A percentile compares a stretch with the other conserved stretches of the same genome.
phyloP scores from a whole-genome alignment of 1,140 invertebrate species.

The Ips nitidus region DNA sequence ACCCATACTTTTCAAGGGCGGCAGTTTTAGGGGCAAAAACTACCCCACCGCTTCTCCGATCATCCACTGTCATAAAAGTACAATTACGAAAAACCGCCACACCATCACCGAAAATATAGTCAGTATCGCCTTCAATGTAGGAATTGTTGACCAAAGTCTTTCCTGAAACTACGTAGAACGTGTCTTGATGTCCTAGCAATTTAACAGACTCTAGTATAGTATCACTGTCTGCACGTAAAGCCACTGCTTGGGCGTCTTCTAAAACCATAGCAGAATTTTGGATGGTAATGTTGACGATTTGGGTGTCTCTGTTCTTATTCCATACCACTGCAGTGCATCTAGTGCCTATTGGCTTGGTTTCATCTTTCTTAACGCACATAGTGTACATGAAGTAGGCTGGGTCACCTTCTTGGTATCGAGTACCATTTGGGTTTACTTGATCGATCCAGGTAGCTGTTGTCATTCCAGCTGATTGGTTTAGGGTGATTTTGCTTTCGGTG shows the following conservation, averaged over 20 bases:
- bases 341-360: slow-evolving; percentile 2
- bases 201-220: neutral
- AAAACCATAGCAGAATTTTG: slow-evolving; percentile 4
- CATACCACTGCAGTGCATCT: slow-evolving; percentile 6
- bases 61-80: neutral
- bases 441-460: neutral
- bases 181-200: slow-evolving; percentile 15
- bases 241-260: neutral
- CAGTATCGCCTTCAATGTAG: slow-evolving; percentile 7
- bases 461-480: slow-evolving; percentile 2
- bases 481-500: neutral
- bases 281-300: slow-evolving; percentile 4
- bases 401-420: slow-evolving; percentile 12
- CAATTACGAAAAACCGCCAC: slow-evolving; percentile 7
- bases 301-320: neutral
- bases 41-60: neutral
- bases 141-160: slow-evolving; percentile 5
- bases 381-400: slow-evolving; percentile 12
- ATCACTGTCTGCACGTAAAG: slow-evolving; percentile 2
- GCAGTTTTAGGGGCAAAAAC: slow-evolving; percentile 16
- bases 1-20: neutral
- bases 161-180: slow-evolving; percentile 1
- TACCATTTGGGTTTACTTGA: slow-evolving; percentile 12
- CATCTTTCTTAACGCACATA: neutral
- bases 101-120: slow-evolving; percentile 11